Evolutionary conservation across 2,888 invertebrate genomes (phyloP).

Genomic region (Sinelater perroti): DNA sequence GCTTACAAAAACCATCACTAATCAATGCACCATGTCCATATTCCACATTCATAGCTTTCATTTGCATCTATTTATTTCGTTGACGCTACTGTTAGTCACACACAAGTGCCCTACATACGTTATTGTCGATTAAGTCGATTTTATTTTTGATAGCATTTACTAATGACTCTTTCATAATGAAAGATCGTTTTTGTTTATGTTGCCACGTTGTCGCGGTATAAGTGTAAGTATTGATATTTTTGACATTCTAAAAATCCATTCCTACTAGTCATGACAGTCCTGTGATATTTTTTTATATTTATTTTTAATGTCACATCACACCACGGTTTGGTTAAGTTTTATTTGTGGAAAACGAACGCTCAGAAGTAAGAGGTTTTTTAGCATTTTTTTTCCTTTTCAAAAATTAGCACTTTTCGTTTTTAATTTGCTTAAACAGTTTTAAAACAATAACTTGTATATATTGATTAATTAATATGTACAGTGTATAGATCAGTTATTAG

Average conservation of each 20-base stretch:
- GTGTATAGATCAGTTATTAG: constrained; percentile 36
- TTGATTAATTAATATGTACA: constrained; percentile 27
- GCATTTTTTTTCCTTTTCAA: constrained; percentile 31
- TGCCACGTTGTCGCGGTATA: constrained; percentile 31
- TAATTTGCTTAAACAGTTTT: not conserved
- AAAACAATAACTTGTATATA: constrained; percentile 4
- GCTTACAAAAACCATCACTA: constrained; percentile 50
- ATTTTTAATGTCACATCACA: constrained; percentile 55
- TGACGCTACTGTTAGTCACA: constrained; percentile 72
- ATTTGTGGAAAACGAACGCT: constrained; percentile 47
- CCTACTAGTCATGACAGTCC: constrained; percentile 39
- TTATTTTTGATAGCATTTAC: constrained; percentile 11
- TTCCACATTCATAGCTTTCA: constrained; percentile 73
- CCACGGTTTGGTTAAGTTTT: constrained; percentile 61
- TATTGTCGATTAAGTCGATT: constrained; percentile 65
- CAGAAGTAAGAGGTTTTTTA: constrained; percentile 1
- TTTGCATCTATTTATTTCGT: constrained; percentile 71
- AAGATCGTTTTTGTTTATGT: constrained; percentile 31
- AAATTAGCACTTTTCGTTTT: constrained; percentile 25
- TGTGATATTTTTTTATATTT: constrained; percentile 44
- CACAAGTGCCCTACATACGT: constrained; percentile 74
- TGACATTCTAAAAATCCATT: constrained; percentile 28
- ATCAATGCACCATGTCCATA: constrained; percentile 53
- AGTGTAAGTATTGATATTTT: constrained; percentile 30
- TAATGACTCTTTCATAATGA: constrained; percentile 31